Conservation (phyloP, 2,113 vertebrate genomes). For the Corvus cornix region DNA sequence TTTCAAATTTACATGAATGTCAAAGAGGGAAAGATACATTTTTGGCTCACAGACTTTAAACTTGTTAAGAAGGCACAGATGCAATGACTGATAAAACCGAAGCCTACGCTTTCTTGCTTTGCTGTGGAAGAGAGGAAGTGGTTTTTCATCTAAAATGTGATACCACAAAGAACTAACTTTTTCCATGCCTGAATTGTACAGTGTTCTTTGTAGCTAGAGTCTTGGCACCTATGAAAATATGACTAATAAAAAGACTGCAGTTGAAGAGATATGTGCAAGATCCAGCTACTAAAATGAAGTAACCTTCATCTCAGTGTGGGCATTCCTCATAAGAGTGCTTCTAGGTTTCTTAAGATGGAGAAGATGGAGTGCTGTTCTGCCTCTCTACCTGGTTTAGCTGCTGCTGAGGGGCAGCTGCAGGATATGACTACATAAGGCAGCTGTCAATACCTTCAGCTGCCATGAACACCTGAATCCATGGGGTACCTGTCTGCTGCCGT, state of each 20-base stretch:
- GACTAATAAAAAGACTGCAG: conserved; percentile 13
- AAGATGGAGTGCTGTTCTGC: not conserved
- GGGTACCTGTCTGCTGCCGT: not conserved
- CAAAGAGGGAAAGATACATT: not conserved
- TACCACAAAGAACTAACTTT: conserved; percentile 28
- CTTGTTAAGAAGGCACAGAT: not conserved
- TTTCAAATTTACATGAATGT: conserved; percentile 27
- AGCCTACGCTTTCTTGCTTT: not conserved
- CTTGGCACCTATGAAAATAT: not conserved
- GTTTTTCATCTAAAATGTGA: conserved; percentile 2
- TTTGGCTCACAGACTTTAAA: not conserved
- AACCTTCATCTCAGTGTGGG: not conserved
- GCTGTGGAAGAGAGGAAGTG: conserved; percentile 45
- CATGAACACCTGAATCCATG: not conserved
- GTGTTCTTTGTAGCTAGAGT: not conserved
- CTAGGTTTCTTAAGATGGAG: not conserved
- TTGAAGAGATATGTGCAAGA: not conserved
- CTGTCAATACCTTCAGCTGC: not conserved
- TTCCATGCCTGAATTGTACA: conserved; percentile 5
- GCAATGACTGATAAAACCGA: not conserved
- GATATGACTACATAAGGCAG: not conserved
- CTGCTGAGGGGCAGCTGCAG: not conserved
- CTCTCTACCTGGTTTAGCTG: not conserved
- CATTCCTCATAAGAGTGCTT: not conserved
- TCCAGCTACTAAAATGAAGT: not conserved